Percentiles rank a stretch among this genome's conserved stretches.
phyloP scores from a whole-genome alignment of 1,140 invertebrate genomes.

The Archivesica marissinica region DNA sequence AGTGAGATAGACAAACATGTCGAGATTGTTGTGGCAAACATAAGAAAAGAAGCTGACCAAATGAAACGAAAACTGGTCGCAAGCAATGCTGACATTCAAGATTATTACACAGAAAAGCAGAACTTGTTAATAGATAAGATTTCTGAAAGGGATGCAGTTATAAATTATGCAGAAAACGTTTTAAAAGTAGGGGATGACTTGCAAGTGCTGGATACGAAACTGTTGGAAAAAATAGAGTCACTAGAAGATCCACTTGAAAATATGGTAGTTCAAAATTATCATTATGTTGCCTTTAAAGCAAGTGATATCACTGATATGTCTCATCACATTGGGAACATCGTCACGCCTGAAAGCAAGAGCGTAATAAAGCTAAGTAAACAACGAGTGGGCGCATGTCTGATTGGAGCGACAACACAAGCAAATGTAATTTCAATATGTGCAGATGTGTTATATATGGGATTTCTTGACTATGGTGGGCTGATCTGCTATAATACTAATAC shows the following conservation, averaged over 20 bases:
- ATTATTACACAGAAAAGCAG: neutral
- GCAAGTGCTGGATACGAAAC: neutral
- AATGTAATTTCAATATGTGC: neutral
- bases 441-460: neutral
- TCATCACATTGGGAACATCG: neutral
- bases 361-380: neutral
- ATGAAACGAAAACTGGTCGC: neutral
- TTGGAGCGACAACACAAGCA: neutral
- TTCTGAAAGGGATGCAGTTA: neutral
- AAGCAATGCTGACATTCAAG: neutral
- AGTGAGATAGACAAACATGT: neutral
- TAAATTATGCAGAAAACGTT: neutral
- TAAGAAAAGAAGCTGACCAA: neutral
- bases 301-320: neutral
- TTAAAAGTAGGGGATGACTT: neutral
- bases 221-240: neutral
- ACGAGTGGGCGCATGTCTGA: neutral
- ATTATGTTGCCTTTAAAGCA: neutral
- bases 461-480: neutral
- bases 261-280: neutral
- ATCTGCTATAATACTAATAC: neutral
- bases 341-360: neutral
- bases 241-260: neutral
- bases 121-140: neutral
- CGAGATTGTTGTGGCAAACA: neutral